Conservation (phyloP, 2,113 vertebrate species). For the Collichthys lucidus region DNA sequence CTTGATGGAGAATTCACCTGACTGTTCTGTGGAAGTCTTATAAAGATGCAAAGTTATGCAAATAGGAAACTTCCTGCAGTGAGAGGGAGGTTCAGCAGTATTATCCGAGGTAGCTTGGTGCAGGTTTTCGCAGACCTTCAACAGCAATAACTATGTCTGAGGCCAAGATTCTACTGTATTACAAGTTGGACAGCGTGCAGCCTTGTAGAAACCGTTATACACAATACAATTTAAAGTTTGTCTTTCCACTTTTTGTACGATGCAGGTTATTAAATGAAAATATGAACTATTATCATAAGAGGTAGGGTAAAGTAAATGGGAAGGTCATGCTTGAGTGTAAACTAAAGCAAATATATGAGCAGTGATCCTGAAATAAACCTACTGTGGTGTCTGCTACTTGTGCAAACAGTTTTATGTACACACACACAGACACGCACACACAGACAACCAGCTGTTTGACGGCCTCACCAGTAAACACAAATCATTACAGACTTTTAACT, state of each 20-base stretch:
- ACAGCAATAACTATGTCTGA: neutral
- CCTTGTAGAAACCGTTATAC: neutral
- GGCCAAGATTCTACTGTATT: neutral
- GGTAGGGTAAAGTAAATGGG: constrained; percentile 1
- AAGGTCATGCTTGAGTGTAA: constrained; percentile 30
- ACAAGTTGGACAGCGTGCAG: neutral
- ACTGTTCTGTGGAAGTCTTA: neutral
- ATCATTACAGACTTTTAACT: neutral
- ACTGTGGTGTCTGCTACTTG: neutral
- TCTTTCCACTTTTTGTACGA: neutral
- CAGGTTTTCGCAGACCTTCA: neutral
- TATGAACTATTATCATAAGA: neutral
- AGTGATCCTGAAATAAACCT: constrained; percentile 9
- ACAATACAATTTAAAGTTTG: neutral
- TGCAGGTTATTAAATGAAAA: neutral
- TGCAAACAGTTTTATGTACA: constrained; percentile 19
- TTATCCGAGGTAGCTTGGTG: neutral
- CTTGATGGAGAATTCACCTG: neutral
- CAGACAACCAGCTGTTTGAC: neutral
- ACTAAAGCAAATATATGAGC: constrained; percentile 51
- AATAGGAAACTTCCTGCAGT: constrained; percentile 21
- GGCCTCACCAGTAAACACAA: neutral
- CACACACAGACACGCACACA: neutral
- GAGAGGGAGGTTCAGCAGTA: neutral
- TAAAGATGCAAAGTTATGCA: constrained; percentile 63